phyloP scores from a whole-genome alignment of 2,888 invertebrate genomes.

The Rotaria sp. region DNA sequence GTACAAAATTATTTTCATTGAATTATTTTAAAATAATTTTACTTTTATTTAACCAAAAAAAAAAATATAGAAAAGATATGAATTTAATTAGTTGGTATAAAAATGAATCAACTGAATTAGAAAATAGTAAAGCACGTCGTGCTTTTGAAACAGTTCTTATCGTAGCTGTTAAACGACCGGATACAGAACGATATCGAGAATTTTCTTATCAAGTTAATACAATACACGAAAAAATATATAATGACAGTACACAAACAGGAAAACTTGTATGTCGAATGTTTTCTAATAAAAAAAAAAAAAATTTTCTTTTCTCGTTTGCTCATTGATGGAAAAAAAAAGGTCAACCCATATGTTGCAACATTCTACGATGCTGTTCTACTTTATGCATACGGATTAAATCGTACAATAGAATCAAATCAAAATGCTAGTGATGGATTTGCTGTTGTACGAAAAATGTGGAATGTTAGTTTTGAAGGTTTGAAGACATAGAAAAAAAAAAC shows the following conservation, averaged over 20 bases:
- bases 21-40: too few species aligned
- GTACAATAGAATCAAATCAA: not conserved
- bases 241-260: not conserved
- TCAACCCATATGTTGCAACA: slow-evolving; percentile 12
- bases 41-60: too few species aligned
- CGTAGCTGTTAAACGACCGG: not conserved
- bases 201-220: not conserved
- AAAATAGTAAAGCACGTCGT: slow-evolving; percentile 9
- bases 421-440: not conserved
- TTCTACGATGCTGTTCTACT: slow-evolving; percentile 16
- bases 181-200: not conserved
- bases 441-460: slow-evolving; percentile 35
- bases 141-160: slow-evolving; percentile 25
- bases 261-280: not conserved
- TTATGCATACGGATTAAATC: slow-evolving; percentile 24
- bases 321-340: not conserved
- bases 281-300: not conserved
- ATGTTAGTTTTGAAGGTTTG: slow-evolving; percentile 34
- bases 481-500: not conserved
- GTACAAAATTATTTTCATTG: not conserved
- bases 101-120: not conserved
- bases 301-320: not conserved
- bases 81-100: not conserved
- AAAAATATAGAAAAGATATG: slow-evolving; percentile 17
- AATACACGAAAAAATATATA: not conserved